Base-by-base conservation (phyloP, 2,888 invertebrate genomes). In the Platerodrilus igneus region DNA sequence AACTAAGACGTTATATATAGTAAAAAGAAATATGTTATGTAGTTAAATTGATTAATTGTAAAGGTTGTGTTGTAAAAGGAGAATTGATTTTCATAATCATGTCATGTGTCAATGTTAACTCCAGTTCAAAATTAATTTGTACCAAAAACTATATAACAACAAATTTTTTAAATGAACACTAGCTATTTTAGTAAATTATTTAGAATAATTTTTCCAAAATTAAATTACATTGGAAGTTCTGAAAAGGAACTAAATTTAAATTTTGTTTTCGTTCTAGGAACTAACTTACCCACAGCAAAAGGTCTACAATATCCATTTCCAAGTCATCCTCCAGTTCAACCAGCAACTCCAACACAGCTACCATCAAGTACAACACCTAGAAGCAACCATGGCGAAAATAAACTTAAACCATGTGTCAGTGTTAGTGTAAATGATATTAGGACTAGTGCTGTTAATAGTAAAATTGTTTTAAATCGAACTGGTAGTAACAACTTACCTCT, bases 261-360 rank as follows among this genome's bases (percentile, higher is more conserved):
- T 23, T 5, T 23, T 6, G 25, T n/a, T 5, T 23, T 23, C 7
- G 5, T 22, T 40, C 23, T 10, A 40, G 45, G 45, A 23, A 37
- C 46, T 9, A 57, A 49, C 33, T 56, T 66, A 37, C 57, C 62
- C 39, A 62, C 68, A 15, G 68, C 67, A 57, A 73, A 81, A 65
- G 73, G 79, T 50, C 71, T 82, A 51, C 86, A 83, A 65, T 86
- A 83, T 70, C 86, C 85, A 30, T 86, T 84, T 70, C 85, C 85
- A 51, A 81, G 80, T 63, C 86, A 85, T 68, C 84, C 83, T 56
- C 83, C 84, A 38, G 65, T 73, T 48, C 62, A 64, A 48, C 62
- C 60, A 44, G 58, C 49, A 18, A 38, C 52, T 14, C 48, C 21
- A 39, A 50, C 37, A 38, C 52, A 30, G 36, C 53, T 30, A 36